Conservation (phyloP, 1,140 invertebrate genomes). For the Coelopa frigida region DNA sequence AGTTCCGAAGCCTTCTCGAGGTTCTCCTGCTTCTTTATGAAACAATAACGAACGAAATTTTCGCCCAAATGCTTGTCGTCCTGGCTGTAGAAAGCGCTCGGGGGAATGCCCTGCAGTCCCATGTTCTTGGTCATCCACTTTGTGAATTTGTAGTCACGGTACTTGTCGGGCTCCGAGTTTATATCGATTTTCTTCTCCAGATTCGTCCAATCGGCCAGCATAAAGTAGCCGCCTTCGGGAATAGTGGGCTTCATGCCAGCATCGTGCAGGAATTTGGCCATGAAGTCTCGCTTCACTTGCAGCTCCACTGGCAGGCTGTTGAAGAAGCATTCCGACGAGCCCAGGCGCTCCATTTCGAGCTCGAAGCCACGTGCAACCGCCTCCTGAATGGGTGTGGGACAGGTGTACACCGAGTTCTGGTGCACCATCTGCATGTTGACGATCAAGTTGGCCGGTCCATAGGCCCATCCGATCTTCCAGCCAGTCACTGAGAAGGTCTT, state of each 20-base stretch:
- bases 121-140: slow-evolving; percentile 93
- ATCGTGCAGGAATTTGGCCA: slow-evolving; percentile 69
- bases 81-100: slow-evolving; percentile 85
- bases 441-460: slow-evolving; percentile 76
- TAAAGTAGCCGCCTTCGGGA: slow-evolving; percentile 95
- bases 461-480: slow-evolving; percentile 96
- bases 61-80: slow-evolving; percentile 78
- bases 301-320: slow-evolving; percentile 69
- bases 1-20: slow-evolving; percentile 57
- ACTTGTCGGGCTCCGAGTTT: slow-evolving; percentile 57
- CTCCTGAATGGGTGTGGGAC: slow-evolving; percentile 81
- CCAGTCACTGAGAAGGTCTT: slow-evolving; percentile 98
- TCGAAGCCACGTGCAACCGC: slow-evolving; percentile 88
- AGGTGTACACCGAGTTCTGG: slow-evolving; percentile 91
- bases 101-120: slow-evolving; percentile 88
- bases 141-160: slow-evolving; percentile 86
- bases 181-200: slow-evolving; percentile 60
- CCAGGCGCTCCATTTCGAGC: slow-evolving; percentile 65
- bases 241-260: slow-evolving; percentile 85
- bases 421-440: slow-evolving; percentile 79
- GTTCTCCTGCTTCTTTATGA: slow-evolving; percentile 84
- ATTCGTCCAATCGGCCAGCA: slow-evolving; percentile 86
- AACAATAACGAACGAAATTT: slow-evolving; percentile 85
- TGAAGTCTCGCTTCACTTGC: slow-evolving; percentile 74
- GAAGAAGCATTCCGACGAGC: slow-evolving; percentile 79